These are phyloP conservation scores for Caenorhabditis elegans DNA, from an alignment of 1,140 invertebrate species.

Conservation along the genomic window DNA sequence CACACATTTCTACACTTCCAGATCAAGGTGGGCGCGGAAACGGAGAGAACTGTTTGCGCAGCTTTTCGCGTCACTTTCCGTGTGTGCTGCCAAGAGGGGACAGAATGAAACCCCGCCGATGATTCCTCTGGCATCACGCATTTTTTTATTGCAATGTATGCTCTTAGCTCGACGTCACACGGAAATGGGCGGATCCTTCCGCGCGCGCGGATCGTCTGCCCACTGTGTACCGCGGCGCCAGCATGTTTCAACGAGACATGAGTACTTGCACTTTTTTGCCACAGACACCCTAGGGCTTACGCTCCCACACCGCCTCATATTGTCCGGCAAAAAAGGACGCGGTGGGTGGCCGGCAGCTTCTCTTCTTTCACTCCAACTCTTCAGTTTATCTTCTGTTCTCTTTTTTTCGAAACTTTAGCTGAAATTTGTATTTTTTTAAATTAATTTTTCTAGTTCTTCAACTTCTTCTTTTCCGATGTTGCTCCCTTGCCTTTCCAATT, in stretches of 20 bases:
- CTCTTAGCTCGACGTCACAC: slow-evolving; percentile 24
- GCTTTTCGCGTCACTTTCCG: slow-evolving; percentile 29
- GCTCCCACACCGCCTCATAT: slow-evolving; percentile 16
- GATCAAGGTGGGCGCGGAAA: slow-evolving; percentile 29
- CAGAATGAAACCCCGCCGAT: slow-evolving; percentile 5
- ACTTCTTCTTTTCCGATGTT: too few relatives aligned
- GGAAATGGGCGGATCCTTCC: slow-evolving; percentile 8
- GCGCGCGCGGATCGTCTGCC: slow-evolving; percentile 28
- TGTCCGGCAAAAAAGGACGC: slow-evolving; percentile 23
- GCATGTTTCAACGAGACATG: slow-evolving; percentile 31
- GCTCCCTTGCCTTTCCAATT: too few relatives aligned
- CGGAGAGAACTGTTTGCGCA: slow-evolving; percentile 15
- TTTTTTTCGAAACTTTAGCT: too few relatives aligned
- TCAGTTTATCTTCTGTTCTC: too few relatives aligned
- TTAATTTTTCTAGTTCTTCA: too few relatives aligned
- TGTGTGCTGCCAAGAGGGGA: slow-evolving; percentile 8
- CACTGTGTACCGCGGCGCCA: background rate
- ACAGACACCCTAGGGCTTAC: slow-evolving; percentile 22
- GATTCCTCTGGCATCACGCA: slow-evolving; percentile 20
- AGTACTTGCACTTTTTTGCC: slow-evolving; percentile 28
- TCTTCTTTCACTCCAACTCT: background rate
- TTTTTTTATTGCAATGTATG: slow-evolving; percentile 27
- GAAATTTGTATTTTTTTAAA: too few relatives aligned
- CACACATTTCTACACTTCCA: slow-evolving; percentile 21
- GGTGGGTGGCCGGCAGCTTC: background rate